Conservation (phyloP, 2,797 vertebrate genomes). For the Chrysolophus pictus region DNA sequence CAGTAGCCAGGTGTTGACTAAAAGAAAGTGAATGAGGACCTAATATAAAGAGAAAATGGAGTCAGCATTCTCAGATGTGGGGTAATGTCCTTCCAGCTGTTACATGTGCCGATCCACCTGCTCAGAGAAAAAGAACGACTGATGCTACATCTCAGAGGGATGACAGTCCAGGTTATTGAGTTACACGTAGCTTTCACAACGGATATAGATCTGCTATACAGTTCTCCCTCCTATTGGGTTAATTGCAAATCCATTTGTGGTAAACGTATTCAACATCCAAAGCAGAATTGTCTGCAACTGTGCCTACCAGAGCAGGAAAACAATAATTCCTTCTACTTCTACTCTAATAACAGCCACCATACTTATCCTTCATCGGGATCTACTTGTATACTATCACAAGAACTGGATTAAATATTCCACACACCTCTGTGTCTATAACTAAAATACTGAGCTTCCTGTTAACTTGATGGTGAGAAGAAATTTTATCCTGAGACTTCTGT, state of each 20-base stretch:
- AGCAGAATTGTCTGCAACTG: neutral
- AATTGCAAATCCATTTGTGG: neutral
- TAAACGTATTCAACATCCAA: neutral
- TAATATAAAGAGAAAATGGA: neutral
- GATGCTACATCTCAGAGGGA: neutral
- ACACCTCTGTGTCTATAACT: neutral
- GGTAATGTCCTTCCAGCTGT: neutral
- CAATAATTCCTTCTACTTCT: neutral
- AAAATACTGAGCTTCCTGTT: neutral
- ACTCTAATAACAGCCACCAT: neutral
- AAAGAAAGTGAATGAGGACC: fast-evolving
- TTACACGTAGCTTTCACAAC: neutral
- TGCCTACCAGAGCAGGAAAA: neutral
- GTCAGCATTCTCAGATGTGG: neutral
- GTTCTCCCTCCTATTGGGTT: neutral
- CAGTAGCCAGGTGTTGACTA: neutral
- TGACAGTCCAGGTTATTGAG: neutral
- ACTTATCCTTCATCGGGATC: neutral
- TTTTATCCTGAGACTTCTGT: neutral
- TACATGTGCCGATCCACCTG: fast-evolving
- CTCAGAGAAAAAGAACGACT: neutral
- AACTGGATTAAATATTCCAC: neutral
- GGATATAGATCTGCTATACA: neutral
- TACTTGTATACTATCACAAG: neutral
- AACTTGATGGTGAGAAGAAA: neutral